Evolutionary conservation across 2,113 vertebrate species (phyloP).

Genomic region (Copsychus sechellarum): DNA sequence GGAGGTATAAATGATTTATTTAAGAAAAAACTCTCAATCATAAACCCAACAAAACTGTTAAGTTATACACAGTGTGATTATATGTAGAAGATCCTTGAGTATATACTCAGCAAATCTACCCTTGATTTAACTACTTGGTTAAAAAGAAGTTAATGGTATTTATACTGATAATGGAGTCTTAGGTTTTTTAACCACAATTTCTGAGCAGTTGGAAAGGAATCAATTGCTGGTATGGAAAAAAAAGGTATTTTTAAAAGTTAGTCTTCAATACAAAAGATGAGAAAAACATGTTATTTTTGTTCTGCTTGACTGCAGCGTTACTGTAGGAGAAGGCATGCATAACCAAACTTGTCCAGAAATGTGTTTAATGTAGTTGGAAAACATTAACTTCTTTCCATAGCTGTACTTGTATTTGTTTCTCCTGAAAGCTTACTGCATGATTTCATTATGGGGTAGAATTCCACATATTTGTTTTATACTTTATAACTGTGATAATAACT

Average conservation of each 20-base stretch:
- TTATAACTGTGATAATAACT: not conserved
- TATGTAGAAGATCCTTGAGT: not conserved
- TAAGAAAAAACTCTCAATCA: not conserved
- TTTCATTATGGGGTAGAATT: not conserved
- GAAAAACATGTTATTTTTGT: slow-evolving; percentile 20
- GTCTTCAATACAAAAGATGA: not conserved
- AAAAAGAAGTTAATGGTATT: not conserved
- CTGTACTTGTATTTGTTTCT: not conserved
- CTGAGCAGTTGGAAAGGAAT: not conserved
- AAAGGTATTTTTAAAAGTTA: not conserved
- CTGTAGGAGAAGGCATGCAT: slow-evolving; percentile 3
- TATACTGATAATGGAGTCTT: not conserved
- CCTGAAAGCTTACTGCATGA: not conserved
- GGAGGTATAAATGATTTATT: not conserved
- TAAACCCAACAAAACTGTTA: not conserved
- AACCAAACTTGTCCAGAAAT: slow-evolving; percentile 3
- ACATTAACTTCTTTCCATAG: slow-evolving; percentile 44
- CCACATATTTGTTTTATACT: not conserved
- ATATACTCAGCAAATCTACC: not conserved
- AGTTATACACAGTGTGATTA: not conserved
- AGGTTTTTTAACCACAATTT: not conserved
- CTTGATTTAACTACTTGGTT: not conserved
- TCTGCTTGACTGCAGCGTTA: not conserved
- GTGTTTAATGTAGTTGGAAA: slow-evolving; percentile 15
- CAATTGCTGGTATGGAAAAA: not conserved